These are phyloP conservation scores for Clivina fossor DNA, from an alignment of 2,888 invertebrate species.

Conservation along the genomic window DNA sequence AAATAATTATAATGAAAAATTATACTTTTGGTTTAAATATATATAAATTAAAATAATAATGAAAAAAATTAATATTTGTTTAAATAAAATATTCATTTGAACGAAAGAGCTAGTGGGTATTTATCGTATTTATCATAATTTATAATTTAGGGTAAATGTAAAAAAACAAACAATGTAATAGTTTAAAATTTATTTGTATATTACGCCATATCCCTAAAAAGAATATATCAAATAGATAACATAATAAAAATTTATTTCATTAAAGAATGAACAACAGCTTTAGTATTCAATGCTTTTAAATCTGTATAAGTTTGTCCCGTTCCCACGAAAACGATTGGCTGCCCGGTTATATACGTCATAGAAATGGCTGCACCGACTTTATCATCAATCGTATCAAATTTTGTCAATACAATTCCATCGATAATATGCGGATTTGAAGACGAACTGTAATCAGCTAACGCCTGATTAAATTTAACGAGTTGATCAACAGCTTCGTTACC, in stretches of 20 bases:
- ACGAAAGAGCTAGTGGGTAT: too few relatives aligned
- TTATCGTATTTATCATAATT: too few relatives aligned
- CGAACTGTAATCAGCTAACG: conserved; percentile 88
- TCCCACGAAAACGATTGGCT: conserved; percentile 98
- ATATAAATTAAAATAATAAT: too few relatives aligned
- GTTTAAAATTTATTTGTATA: too few relatives aligned
- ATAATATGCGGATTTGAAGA: conserved; percentile 84
- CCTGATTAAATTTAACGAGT: conserved; percentile 97
- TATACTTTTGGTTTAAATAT: too few relatives aligned
- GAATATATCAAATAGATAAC: too few relatives aligned
- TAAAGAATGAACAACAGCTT: conserved; percentile 92
- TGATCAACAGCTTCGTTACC: conserved; percentile 99
- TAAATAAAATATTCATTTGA: too few relatives aligned
- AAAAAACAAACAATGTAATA: too few relatives aligned
- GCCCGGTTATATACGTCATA: conserved; percentile 99
- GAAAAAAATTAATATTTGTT: too few relatives aligned
- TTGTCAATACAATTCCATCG: conserved; percentile 98
- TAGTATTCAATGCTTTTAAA: conserved; percentile 92
- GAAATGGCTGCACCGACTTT: conserved; percentile 99
- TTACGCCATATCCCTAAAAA: too few relatives aligned
- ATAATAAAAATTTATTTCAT: conserved; percentile 84
- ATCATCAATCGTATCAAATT: conserved; percentile 99
- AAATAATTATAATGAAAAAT: too few relatives aligned
- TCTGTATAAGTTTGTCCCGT: conserved; percentile 99
- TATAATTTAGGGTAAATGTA: too few relatives aligned